These are phyloP conservation scores for Somateria mollissima DNA, from an alignment of 2,797 vertebrate genomes.

Conservation along the genomic window DNA sequence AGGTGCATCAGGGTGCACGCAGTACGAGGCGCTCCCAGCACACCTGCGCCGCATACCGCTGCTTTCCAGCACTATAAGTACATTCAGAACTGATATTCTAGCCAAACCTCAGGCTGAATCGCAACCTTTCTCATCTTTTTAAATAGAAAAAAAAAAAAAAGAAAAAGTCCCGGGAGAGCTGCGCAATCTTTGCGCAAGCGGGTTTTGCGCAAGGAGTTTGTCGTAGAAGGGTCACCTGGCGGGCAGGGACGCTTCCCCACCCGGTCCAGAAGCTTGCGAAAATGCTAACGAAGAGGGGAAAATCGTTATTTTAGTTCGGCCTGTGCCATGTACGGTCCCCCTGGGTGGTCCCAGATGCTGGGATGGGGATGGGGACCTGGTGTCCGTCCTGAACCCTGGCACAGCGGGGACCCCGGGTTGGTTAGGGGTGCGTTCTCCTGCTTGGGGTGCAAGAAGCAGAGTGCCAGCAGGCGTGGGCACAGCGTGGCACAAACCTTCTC, in stretches of 20 bases:
- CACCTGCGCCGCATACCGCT: fast-evolving
- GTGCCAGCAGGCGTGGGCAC: fast-evolving
- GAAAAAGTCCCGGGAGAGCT: background rate
- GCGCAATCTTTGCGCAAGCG: background rate
- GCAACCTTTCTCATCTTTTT: background rate
- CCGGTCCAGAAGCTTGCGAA: fast-evolving
- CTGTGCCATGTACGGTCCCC: fast-evolving
- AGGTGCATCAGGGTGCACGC: background rate
- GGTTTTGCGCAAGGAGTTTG: background rate
- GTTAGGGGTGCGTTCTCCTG: background rate
- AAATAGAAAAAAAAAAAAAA: background rate
- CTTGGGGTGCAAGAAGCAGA: background rate
- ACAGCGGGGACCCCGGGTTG: fast-evolving
- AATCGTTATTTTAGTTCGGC: background rate
- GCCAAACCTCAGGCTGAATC: background rate
- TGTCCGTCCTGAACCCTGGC: background rate
- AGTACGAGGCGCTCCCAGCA: background rate
- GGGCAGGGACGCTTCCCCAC: fast-evolving
- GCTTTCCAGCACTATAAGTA: background rate
- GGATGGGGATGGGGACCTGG: background rate
- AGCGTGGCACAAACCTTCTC: background rate
- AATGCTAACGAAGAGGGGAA: background rate
- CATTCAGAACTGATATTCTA: background rate
- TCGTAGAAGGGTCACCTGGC: background rate
- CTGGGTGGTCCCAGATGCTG: fast-evolving